phyloP scores from a whole-genome alignment of 2,888 invertebrate genomes.

The Apocheima hispidaria region DNA sequence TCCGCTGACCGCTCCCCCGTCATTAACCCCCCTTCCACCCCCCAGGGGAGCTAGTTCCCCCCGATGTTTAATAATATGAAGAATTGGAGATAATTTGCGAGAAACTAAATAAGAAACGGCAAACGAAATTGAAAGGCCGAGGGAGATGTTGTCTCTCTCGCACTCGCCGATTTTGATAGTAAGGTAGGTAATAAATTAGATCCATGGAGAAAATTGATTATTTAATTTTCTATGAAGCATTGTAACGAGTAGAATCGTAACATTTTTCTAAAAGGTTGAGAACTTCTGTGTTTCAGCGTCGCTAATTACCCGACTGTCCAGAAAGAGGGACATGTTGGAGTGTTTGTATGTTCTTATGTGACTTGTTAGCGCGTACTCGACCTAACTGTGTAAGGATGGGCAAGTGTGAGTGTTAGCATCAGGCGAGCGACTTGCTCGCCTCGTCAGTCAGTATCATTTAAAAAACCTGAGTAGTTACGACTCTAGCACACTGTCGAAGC shows the following conservation, averaged over 20 bases:
- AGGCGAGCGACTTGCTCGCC: no score
- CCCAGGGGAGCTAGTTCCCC: conserved; percentile 75
- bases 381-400: no score
- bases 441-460: no score
- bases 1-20: conserved; percentile 81
- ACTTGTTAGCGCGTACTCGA: no score
- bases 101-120: conserved; percentile 86
- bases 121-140: conserved; percentile 84
- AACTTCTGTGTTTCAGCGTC: no score
- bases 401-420: no score
- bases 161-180: conserved; percentile 40
- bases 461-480: no score
- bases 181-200: conserved; percentile 37
- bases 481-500: no score
- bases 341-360: no score
- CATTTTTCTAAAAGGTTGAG: no score
- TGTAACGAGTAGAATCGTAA: background rate
- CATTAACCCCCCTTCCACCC: conserved; percentile 73
- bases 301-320: no score
- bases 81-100: conserved; percentile 87
- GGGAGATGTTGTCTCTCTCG: conserved; percentile 52
- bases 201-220: conserved; percentile 40
- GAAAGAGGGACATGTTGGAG: no score
- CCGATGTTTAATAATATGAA: conserved; percentile 87
- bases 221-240: conserved; percentile 21